Evolutionary conservation across 2,113 vertebrate species (phyloP), one percentile per base, ranked within the genome.

Genomic region (Heliornis fulica): DNA sequence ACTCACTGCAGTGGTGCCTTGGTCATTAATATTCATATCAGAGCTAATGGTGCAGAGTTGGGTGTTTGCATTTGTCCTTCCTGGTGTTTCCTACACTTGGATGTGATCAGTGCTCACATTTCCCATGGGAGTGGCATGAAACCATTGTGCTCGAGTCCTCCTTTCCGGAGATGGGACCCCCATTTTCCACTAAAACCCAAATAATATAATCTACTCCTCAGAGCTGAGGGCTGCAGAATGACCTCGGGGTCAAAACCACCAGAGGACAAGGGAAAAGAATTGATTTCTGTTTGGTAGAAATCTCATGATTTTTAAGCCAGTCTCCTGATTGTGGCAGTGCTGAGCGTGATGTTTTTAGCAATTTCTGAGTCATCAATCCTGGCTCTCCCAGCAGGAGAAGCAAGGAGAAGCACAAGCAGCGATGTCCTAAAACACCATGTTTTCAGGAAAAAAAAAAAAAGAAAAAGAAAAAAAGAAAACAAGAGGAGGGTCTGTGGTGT

Each of bases 331-430:
- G 60, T 91, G 86, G 93, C 93, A 93, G 96, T 40, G 64, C 60
- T 84, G 89, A 93, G 86, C 65, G 3, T 91, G 95, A 96, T 93
- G 94, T 93, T 97, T 97, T 96, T 84, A 92, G 93, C 91, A 94
- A 83, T 97, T 96, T 97, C 94, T 96, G 91, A 97, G 86, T 96
- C 96, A 97, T 96, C 91, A 87, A 59, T 90, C 86, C 89, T 97
- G 95, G 71, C 69, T 93, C 51, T 93, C 89, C 54, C 7, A 0
- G 89, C 72, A 94, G 94, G 72, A 96, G 79, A 92, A 54, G 64
- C 91, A 93, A 85, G 59, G 56, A 90, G 68, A 80, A 80, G 63
- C 51, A 86, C 12, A 74, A 88, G 69, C 56, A 92, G 36, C 56
- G 50, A 43, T 54, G 56, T 77, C 71, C 78, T 80, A 59, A 95